A percentile compares a stretch with the other conserved stretches of the same genome.
phyloP scores from a whole-genome alignment of 2,888 invertebrate genomes.

The Drosophila rellima region DNA sequence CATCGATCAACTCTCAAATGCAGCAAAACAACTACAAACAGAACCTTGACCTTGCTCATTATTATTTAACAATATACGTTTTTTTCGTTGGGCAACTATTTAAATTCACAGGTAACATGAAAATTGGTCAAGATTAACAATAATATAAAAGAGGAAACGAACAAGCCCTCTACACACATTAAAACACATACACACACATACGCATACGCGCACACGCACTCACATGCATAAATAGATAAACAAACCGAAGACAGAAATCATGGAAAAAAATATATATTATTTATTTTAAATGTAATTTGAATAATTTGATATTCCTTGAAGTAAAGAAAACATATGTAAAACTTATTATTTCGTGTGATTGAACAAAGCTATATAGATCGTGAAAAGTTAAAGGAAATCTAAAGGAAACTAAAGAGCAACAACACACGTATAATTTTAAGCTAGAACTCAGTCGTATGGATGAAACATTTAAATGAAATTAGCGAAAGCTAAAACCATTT shows the following conservation, averaged over 20 bases:
- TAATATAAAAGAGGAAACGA: slow-evolving; percentile 6
- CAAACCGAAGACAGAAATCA: slow-evolving; percentile 24
- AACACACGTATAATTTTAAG: slow-evolving; percentile 63
- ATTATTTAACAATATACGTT: slow-evolving; percentile 40
- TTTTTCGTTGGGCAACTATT: slow-evolving; percentile 47
- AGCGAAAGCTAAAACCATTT: slow-evolving; percentile 60
- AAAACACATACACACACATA: slow-evolving; percentile 5
- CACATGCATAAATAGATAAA: slow-evolving; percentile 7
- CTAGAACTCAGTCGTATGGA: slow-evolving; percentile 65
- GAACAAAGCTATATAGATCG: slow-evolving; percentile 23
- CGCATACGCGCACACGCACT: slow-evolving; percentile 6
- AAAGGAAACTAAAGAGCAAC: slow-evolving; percentile 24
- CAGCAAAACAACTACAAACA: slow-evolving; percentile 10
- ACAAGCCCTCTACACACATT: background rate
- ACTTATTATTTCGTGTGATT: slow-evolving; percentile 44
- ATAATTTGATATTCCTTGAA: slow-evolving; percentile 69
- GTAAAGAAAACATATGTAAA: slow-evolving; percentile 50
- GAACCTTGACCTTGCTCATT: slow-evolving; percentile 44
- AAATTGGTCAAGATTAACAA: slow-evolving; percentile 32
- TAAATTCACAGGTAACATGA: slow-evolving; percentile 52
- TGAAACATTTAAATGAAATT: slow-evolving; percentile 64
- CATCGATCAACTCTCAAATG: slow-evolving; percentile 17
- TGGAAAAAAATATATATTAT: slow-evolving; percentile 62
- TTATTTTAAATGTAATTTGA: slow-evolving; percentile 71
- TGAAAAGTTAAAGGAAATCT: slow-evolving; percentile 26